Evolutionary conservation across 2,888 invertebrate genomes (phyloP).

Genomic region (Plebejus melissa): DNA sequence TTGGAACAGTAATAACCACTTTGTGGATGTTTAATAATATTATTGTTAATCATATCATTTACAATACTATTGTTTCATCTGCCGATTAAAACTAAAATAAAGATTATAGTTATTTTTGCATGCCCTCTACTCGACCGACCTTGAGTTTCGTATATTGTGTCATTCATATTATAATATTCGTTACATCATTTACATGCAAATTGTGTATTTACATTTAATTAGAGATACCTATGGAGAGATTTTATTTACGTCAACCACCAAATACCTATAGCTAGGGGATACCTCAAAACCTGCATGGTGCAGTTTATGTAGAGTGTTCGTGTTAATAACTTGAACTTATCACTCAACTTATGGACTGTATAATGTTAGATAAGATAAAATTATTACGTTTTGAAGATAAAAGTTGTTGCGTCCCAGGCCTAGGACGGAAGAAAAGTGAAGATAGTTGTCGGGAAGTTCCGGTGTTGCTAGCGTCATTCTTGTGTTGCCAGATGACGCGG

Average conservation of each 20-base stretch:
- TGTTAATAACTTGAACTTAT: too few relatives aligned
- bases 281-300: not conserved
- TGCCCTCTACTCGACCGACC: conserved; percentile 7
- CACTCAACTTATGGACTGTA: too few relatives aligned
- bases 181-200: not conserved
- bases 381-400: too few relatives aligned
- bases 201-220: not conserved
- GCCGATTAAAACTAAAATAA: conserved; percentile 2
- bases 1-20: too few relatives aligned
- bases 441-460: too few relatives aligned
- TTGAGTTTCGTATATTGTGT: not conserved
- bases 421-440: too few relatives aligned
- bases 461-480: too few relatives aligned
- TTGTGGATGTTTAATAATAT: too few relatives aligned
- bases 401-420: too few relatives aligned
- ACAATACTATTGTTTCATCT: not conserved
- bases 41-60: not conserved
- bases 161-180: not conserved
- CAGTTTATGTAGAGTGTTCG: not conserved
- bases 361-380: too few relatives aligned
- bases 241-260: not conserved
- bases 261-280: not conserved
- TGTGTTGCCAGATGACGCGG: too few relatives aligned
- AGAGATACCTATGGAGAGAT: not conserved
- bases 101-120: not conserved